Base-by-base conservation (phyloP, 1,140 invertebrate genomes). In the Nymphalis io region DNA sequence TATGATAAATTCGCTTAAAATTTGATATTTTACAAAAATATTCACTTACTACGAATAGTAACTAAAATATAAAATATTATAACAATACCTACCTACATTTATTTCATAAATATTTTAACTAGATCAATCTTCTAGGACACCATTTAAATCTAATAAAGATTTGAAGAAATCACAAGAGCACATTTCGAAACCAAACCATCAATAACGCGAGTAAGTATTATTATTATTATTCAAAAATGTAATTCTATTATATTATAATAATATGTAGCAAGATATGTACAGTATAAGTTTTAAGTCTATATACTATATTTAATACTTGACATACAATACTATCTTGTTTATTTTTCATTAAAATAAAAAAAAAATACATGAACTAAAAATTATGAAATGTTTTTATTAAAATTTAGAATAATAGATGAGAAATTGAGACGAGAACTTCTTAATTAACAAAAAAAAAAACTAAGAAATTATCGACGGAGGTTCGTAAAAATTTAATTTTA, bases 261-360 rank as follows among this genome's bases (percentile, higher is more conserved):
- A 75, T 75, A 75, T 78, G 74, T 70, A 74, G 63, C 70, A 67
- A 73, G 76, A 81, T 76, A 81, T 79, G 79, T 79, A 80, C 79
- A 80, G 59, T 71, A 68, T 38, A 53, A 20, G 61, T 71, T 62
- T 42, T 48, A 51, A 51, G 39, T 55, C 69, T 67, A 72, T 67
- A 44, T 12, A n/a, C 78, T 38, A 75, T 39, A 73, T 70, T 68
- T 83, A 86, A 89, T 87, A 86, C 84, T 84, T 78, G 21, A 81
- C 73, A 76, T 76, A 73, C 71, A 87, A 84, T 86, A 87, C 81
- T 80, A 83, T 68, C 40, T 39, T 60, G 44, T 48, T 59, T 57
- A 58, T 44, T 58, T 58, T 48, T 16, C 15, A 66, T 44, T 38
- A 44, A 66, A 46, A 60, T 55, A 46, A 64, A 63, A 33, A 42